A percentile compares a stretch with the other conserved stretches of the same genome.
Conservation (phyloP, 1,140 invertebrate species). For the Drosophila asahinai region DNA sequence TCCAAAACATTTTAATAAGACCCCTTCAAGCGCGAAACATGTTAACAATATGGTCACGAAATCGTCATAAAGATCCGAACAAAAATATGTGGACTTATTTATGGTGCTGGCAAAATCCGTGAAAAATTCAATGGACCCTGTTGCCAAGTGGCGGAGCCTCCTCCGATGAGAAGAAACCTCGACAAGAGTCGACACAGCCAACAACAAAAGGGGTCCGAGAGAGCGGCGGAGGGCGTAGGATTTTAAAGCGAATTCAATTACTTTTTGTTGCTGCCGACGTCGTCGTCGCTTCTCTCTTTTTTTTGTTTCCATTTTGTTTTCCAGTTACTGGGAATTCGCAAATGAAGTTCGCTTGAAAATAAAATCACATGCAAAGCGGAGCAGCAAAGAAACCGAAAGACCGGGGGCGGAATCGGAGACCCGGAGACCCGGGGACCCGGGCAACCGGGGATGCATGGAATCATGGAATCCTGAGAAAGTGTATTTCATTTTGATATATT, state of each 20-base stretch:
- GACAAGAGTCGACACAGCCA: slow-evolving; percentile 30
- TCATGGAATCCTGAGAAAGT: slow-evolving; percentile 64
- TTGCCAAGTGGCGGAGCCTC: slow-evolving; percentile 45
- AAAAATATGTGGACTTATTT: neutral
- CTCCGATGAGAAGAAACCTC: slow-evolving; percentile 56
- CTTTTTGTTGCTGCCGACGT: slow-evolving; percentile 69
- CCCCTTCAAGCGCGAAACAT: neutral
- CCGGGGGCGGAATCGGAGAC: slow-evolving; percentile 14
- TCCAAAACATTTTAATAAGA: neutral
- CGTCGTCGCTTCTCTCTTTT: slow-evolving; percentile 27
- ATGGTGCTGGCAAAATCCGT: slow-evolving; percentile 28
- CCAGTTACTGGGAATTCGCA: slow-evolving; percentile 80
- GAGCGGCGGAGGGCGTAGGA: slow-evolving; percentile 41
- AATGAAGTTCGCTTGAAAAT: slow-evolving; percentile 83
- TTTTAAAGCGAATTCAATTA: slow-evolving; percentile 84
- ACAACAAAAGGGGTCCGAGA: slow-evolving; percentile 28
- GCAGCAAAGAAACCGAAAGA: slow-evolving; percentile 43
- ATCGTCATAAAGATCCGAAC: neutral
- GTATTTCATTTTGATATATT: slow-evolving; percentile 81
- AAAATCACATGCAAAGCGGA: slow-evolving; percentile 82
- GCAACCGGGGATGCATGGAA: neutral
- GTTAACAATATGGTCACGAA: slow-evolving; percentile 34
- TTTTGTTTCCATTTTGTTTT: slow-evolving; percentile 56
- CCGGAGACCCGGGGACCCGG: neutral
- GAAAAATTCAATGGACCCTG: slow-evolving; percentile 16